Evolutionary conservation across 2,113 vertebrate species (phyloP), one percentile per base, ranked within the genome.

Genomic region (Sander lucioperca): DNA sequence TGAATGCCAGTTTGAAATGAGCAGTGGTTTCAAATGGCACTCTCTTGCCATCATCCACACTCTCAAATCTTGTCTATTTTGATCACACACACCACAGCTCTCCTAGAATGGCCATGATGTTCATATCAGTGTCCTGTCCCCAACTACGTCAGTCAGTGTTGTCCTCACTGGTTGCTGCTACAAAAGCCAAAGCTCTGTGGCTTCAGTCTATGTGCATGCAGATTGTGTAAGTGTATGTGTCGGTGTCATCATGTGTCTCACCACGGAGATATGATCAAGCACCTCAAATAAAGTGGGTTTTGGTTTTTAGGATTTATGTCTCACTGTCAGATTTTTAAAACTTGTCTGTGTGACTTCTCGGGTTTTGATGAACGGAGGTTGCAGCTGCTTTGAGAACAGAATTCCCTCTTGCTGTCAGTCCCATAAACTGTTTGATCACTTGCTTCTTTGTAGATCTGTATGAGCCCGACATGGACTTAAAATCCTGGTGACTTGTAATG

Each of bases 51-150:
- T 47, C 33, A 47, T 36, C 53, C 36, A 25, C 7, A 13, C 50
- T 48, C 18, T 51, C 6, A 66, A 74, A 25, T 15, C 45, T 12
- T 61, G 36, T 81, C 84, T 92, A 89, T 92, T 83, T 85, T 76
- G 62, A 58, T 77, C 43, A 1, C 73, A 6, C 62, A 62, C 39
- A 12, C 43, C 8, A 6, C 62, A 1, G 74, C 54, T 56, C 23
- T 85, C 50, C 33, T 56, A 78, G 69, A 77, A 47, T 25, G 57
- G 43, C 45, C 14, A n/a, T 14, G 27, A 59, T 50, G 81, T 69
- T 64, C 57, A 25, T 71, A 23, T 71, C 39, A 53, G 61, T 67
- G 64, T 86, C 74, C 71, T 6, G 3, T 80, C 47, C 43, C 43
- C 12, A 43, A 36, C 74, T 39, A 11, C 6, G n/a, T 80, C 54